Percentiles rank a stretch among this genome's conserved stretches.
These are phyloP conservation scores for Cylindroiulus punctatus DNA, from an alignment of 2,888 invertebrate genomes.

Conservation along the genomic window DNA sequence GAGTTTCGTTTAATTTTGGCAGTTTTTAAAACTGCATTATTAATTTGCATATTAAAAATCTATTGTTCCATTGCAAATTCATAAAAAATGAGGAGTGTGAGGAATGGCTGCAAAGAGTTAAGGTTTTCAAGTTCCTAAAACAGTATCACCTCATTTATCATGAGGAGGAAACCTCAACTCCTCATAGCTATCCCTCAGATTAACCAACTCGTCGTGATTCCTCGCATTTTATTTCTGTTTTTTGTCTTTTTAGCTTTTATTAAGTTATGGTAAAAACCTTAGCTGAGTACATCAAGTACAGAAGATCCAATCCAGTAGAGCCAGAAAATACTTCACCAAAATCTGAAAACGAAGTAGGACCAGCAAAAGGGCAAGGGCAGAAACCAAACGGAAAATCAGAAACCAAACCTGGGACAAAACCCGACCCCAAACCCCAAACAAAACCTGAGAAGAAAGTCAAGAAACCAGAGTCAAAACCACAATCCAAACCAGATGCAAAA, in stretches of 20 bases:
- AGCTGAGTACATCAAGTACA: conserved; percentile 9
- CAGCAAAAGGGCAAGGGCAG: not conserved
- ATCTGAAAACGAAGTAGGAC: not conserved
- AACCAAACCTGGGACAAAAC: not conserved
- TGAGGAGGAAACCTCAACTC: no score
- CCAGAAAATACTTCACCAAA: not conserved
- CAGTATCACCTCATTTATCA: no score
- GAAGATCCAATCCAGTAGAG: conserved; percentile 6
- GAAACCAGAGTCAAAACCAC: not conserved
- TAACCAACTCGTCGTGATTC: no score
- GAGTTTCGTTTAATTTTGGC: no score
- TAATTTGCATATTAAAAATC: no score
- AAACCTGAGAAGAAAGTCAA: not conserved
- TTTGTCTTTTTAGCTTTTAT: not conserved
- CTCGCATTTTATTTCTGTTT: no score
- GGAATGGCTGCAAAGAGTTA: no score
- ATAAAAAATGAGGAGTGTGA: no score
- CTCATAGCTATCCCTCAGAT: no score
- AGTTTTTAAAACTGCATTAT: no score
- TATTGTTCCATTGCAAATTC: no score
- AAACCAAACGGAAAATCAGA: not conserved
- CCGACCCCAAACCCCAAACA: not conserved
- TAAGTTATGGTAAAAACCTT: not conserved
- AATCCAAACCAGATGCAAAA: not conserved
- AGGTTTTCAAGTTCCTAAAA: no score